phyloP scores from a whole-genome alignment of 1,140 invertebrate species.

The Hyles vespertilio region DNA sequence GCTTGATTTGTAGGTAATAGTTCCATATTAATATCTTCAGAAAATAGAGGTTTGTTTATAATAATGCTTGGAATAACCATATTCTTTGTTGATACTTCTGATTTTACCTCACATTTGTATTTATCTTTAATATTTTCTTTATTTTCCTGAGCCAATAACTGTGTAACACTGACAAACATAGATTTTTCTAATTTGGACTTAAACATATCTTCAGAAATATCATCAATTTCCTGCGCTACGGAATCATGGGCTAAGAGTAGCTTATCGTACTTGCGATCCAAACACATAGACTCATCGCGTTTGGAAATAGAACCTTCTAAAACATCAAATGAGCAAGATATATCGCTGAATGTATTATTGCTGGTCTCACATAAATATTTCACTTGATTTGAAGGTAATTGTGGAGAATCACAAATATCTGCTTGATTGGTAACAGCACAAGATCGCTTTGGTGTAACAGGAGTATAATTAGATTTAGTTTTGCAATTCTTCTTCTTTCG shows the following conservation, averaged over 20 bases:
- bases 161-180: slow-evolving; percentile 5
- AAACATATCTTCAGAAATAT: slow-evolving; percentile 46
- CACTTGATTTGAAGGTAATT: slow-evolving; percentile 62
- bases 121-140: slow-evolving; percentile 13
- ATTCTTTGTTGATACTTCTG: too few species aligned
- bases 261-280: too few species aligned
- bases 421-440: neutral
- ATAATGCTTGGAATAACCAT: too few species aligned
- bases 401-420: slow-evolving; percentile 50
- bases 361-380: slow-evolving; percentile 53
- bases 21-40: neutral
- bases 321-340: slow-evolving; percentile 43
- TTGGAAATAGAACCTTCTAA: slow-evolving; percentile 29
- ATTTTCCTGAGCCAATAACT: slow-evolving; percentile 15
- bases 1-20: neutral
- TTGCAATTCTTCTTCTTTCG: slow-evolving; percentile 20
- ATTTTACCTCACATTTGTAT: too few species aligned
- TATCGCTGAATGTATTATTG: slow-evolving; percentile 39
- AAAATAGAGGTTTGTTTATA: too few species aligned
- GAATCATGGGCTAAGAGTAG: too few species aligned
- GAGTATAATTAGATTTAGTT: slow-evolving; percentile 27
- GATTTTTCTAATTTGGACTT: slow-evolving; percentile 33
- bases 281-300: slow-evolving; percentile 15
- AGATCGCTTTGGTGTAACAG: slow-evolving; percentile 17
- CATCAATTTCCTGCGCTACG: slow-evolving; percentile 20